phyloP scores from a whole-genome alignment of 2,113 vertebrate species.

The Loxodonta africana region DNA sequence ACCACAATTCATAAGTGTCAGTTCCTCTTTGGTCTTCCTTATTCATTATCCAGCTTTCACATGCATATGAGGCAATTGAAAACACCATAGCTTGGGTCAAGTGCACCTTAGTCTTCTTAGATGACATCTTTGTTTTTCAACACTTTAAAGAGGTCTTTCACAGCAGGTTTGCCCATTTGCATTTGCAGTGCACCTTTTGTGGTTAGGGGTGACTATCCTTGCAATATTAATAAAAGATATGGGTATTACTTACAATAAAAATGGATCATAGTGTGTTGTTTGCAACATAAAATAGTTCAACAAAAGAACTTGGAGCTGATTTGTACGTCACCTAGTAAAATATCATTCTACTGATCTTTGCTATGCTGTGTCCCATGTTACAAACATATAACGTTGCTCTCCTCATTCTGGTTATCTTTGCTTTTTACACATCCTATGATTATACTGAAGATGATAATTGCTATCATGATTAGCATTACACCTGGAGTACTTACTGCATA shows the following conservation, averaged over 20 bases:
- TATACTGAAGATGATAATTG: not conserved
- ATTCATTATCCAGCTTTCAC: too few relatives aligned
- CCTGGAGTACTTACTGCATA: not conserved
- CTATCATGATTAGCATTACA: not conserved
- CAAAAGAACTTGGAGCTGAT: not conserved
- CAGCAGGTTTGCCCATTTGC: too few relatives aligned
- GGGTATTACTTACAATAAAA: not conserved
- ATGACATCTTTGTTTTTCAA: too few relatives aligned
- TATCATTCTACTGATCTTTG: not conserved
- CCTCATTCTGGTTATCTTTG: not conserved
- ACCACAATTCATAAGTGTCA: too few relatives aligned
- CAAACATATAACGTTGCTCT: not conserved
- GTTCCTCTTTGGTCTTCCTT: too few relatives aligned
- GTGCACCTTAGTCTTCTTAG: too few relatives aligned
- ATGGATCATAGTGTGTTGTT: not conserved
- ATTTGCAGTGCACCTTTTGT: too few relatives aligned
- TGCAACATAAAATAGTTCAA: not conserved
- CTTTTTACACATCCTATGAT: not conserved
- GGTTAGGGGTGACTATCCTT: not conserved
- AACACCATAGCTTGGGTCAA: too few relatives aligned
- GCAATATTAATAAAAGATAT: not conserved
- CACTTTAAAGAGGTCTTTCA: too few relatives aligned
- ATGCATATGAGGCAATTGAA: too few relatives aligned
- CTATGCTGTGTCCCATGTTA: not conserved
- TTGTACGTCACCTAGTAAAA: not conserved